Base-by-base conservation (phyloP, 1,140 invertebrate genomes). In the Coelopa frigida region DNA sequence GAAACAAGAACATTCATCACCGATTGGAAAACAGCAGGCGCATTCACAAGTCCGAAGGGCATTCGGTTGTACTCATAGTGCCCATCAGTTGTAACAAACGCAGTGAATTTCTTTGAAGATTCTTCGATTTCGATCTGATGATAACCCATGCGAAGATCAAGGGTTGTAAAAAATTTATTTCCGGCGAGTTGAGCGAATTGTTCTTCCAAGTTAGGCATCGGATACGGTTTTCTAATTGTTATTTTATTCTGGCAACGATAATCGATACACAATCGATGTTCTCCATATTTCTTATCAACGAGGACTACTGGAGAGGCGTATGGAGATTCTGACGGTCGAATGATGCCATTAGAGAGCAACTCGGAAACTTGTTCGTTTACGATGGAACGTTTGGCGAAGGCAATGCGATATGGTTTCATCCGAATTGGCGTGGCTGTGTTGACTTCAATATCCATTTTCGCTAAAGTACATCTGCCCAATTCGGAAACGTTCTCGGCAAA, bases 71-170 rank as follows among this genome's bases (percentile, higher is more conserved):
- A 68, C 17, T 58, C 47, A 46, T 50, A 66, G 27, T 57, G 54
- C 0, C 55, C 54, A 31, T 56, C 46, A 17, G 42, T 58, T 15
- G 60, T 67, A 0, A 49, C 48, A 49, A 74, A 74, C 1, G 67
- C 72, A 0, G 73, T 74, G 51, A 74, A 75, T 3, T 53, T 24
- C 18, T 33, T 55, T 37, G 63, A 57, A 3, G 57, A 36, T 29
- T 53, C 41, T 18, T 62, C 52, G 1, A 77, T 46, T 7, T 49
- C 38, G n/a, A 78, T 59, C 53, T 78, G 75, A 55, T 68, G 72
- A 56, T 72, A 78, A 3, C 75, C 75, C 38, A 55, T 61, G 0
- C 47, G 47, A 6, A 74, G 36, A 54, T 78, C 73, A 4, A 77
- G 45, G 1, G 59, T 58, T 2, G 56, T 56, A 47, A 75, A 75